Percentiles rank a stretch among this genome's conserved stretches.
phyloP scores from a whole-genome alignment of 2,113 vertebrate genomes.

The Notechis scutatus region DNA sequence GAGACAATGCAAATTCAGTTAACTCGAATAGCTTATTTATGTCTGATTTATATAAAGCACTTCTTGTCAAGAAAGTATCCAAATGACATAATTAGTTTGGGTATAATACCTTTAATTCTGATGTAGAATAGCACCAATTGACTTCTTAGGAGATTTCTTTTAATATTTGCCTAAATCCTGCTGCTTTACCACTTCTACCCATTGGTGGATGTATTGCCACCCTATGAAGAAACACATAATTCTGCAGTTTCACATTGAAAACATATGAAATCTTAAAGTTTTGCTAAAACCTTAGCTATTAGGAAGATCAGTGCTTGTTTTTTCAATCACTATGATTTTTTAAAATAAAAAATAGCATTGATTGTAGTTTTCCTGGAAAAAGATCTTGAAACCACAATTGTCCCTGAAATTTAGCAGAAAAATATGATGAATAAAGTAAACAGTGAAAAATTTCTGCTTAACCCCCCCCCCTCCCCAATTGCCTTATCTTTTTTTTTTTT shows the following conservation, averaged over 20 bases:
- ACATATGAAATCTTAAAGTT: neutral
- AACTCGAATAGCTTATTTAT: neutral
- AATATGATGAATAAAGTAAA: neutral
- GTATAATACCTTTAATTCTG: constrained; percentile 33
- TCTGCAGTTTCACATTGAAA: neutral
- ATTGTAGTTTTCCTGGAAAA: neutral
- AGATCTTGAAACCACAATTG: neutral
- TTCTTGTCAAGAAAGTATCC: neutral
- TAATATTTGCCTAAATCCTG: neutral
- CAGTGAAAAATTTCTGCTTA: neutral
- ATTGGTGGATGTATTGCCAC: neutral
- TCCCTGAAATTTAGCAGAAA: neutral
- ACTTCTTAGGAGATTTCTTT: neutral
- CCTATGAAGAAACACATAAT: neutral
- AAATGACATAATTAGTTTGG: constrained; percentile 22
- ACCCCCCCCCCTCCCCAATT: neutral
- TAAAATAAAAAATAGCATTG: neutral
- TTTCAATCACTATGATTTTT: neutral
- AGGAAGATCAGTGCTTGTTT: neutral
- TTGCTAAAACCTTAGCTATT: neutral
- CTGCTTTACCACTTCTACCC: neutral
- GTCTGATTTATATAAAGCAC: neutral
- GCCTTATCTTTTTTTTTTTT: neutral
- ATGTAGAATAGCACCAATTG: neutral
- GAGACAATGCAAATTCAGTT: neutral